Percentiles rank a stretch among this genome's conserved stretches.
phyloP scores from a whole-genome alignment of 2,888 invertebrate species.

The Lamproptera curius region DNA sequence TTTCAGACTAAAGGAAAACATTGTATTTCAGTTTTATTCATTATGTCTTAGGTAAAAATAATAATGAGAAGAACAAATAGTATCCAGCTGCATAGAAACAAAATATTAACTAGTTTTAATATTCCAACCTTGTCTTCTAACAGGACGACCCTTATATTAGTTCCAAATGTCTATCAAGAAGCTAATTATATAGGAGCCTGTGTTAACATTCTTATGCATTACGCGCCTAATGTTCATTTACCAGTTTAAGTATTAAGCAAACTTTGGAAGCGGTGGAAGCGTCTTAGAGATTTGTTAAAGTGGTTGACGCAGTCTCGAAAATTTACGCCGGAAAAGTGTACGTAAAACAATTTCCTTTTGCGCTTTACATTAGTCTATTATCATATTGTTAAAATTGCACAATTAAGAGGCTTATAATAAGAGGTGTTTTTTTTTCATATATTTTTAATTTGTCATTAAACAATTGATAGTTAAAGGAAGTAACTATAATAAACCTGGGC shows the following conservation, averaged over 20 bases:
- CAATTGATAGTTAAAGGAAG: too few species aligned
- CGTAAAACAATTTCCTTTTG: slow-evolving; percentile 36
- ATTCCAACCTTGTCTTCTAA: neutral
- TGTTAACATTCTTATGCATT: slow-evolving; percentile 64
- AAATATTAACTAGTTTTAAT: too few species aligned
- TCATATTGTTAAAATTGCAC: neutral
- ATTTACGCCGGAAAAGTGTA: slow-evolving; percentile 36
- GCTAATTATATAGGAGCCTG: slow-evolving; percentile 60
- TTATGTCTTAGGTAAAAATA: too few species aligned
- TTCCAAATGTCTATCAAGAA: slow-evolving; percentile 37
- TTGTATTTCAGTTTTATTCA: too few species aligned
- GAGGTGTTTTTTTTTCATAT: too few species aligned
- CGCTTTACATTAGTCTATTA: neutral
- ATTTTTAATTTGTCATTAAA: too few species aligned
- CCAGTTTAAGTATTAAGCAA: slow-evolving; percentile 76
- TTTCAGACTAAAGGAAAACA: too few species aligned
- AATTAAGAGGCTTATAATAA: too few species aligned
- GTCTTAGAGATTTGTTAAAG: slow-evolving; percentile 64
- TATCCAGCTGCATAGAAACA: too few species aligned
- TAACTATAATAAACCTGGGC: too few species aligned
- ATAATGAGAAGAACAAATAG: too few species aligned
- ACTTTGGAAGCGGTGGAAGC: slow-evolving; percentile 57
- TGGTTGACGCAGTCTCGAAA: slow-evolving; percentile 40
- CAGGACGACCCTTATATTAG: slow-evolving; percentile 8
- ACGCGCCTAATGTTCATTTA: slow-evolving; percentile 73